phyloP scores from a whole-genome alignment of 2,113 vertebrate genomes.

The Podocnemis expansa region DNA sequence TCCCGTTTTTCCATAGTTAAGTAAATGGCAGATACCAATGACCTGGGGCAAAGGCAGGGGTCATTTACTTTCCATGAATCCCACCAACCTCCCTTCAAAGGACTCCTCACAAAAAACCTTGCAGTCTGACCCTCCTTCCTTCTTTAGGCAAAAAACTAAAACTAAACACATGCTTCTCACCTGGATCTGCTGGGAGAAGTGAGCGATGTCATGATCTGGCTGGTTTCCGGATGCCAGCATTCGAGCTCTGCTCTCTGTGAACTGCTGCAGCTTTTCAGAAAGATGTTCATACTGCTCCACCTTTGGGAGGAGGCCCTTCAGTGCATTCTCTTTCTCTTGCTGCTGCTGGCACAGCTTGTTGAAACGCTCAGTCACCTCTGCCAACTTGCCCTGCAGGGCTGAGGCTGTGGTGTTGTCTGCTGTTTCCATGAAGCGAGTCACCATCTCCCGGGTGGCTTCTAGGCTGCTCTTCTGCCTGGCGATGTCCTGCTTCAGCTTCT shows the following conservation, averaged over 20 bases:
- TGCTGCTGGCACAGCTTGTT: conserved; percentile 83
- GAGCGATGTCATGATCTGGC: conserved; percentile 87
- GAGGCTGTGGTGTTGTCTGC: conserved; percentile 84
- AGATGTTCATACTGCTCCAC: conserved; percentile 92
- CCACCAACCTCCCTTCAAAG: rapidly evolving
- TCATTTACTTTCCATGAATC: neutral
- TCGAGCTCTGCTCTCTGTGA: conserved; percentile 83
- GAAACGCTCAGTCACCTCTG: conserved; percentile 80
- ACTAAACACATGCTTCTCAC: conserved; percentile 66
- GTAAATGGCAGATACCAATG: neutral
- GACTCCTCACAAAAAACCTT: rapidly evolving
- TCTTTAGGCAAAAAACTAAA: neutral
- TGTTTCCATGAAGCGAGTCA: conserved; percentile 85
- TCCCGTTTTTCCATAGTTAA: neutral
- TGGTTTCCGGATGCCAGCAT: conserved; percentile 85
- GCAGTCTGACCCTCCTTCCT: rapidly evolving
- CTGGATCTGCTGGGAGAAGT: conserved; percentile 92
- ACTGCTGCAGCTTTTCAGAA: conserved; percentile 82
- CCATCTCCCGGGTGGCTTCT: conserved; percentile 89
- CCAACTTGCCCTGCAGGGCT: conserved; percentile 84
- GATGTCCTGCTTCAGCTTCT: conserved; percentile 97
- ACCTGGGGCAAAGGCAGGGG: neutral
- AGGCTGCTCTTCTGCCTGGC: conserved; percentile 91
- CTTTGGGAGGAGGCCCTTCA: conserved; percentile 87
- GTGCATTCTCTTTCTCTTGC: conserved; percentile 80